Percentiles rank a stretch among this genome's conserved stretches.
Conservation (phyloP, 2,113 vertebrate species). For the Erinaceus europaeus region DNA sequence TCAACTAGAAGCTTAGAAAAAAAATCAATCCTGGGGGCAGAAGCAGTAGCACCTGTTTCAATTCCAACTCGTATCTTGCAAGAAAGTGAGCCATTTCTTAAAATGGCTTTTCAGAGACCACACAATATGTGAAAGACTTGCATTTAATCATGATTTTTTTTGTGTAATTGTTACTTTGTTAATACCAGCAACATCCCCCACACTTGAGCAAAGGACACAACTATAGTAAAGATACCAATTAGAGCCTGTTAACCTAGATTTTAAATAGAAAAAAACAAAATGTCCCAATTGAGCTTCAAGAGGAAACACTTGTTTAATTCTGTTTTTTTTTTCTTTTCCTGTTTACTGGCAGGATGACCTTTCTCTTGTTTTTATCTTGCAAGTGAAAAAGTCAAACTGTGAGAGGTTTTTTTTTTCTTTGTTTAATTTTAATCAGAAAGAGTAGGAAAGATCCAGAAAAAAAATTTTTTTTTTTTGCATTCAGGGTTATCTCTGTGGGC, state of each 20-base stretch:
- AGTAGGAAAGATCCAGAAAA: too few species aligned
- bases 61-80: background rate
- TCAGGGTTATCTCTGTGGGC: too few species aligned
- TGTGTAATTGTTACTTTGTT: background rate
- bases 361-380: slow-evolving; percentile 25
- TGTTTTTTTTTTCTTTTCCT: too few species aligned
- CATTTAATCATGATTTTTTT: background rate
- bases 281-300: background rate
- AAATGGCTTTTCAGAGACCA: slow-evolving; percentile 12
- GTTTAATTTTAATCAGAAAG: background rate
- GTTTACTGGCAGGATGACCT: slow-evolving; percentile 48
- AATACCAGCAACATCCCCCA: background rate
- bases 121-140: background rate
- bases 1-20: slow-evolving; percentile 26
- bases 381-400: slow-evolving; percentile 4
- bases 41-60: background rate
- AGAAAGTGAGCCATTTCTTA: background rate
- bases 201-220: background rate
- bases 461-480: too few species aligned
- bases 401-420: slow-evolving; percentile 30
- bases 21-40: slow-evolving; percentile 44
- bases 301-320: background rate
- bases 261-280: background rate
- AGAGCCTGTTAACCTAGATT: background rate
- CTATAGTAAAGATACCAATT: background rate